Evolutionary conservation across 1,140 invertebrate genomes (phyloP).

Genomic region (Saccostrea glomerata): DNA sequence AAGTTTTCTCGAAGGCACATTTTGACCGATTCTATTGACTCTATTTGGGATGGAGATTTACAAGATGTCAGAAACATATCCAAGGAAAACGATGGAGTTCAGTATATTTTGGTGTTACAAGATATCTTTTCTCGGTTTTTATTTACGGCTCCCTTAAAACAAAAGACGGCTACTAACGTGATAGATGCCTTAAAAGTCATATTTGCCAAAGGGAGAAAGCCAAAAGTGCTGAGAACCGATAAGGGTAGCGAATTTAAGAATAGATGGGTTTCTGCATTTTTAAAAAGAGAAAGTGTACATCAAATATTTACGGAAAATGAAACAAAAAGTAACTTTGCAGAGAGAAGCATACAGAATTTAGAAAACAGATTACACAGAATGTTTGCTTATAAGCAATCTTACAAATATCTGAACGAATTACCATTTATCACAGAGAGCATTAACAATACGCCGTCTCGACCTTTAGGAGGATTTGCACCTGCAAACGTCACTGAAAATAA

Average conservation of each 20-base stretch:
- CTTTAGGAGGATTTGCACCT: neutral
- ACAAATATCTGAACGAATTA: neutral
- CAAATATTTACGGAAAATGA: constrained; percentile 37
- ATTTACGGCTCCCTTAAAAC: constrained; percentile 44
- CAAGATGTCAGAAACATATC: constrained; percentile 50
- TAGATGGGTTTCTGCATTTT: neutral
- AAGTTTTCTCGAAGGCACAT: constrained; percentile 33
- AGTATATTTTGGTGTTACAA: constrained; percentile 45
- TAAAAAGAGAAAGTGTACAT: constrained; percentile 35
- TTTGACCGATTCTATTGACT: constrained; percentile 7
- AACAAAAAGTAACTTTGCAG: constrained; percentile 42
- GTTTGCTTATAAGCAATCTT: constrained; percentile 17
- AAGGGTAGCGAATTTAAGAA: constrained; percentile 40
- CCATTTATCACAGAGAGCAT: neutral
- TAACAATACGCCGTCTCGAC: constrained; percentile 34
- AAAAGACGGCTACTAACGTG: constrained; percentile 38
- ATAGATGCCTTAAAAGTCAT: constrained; percentile 25
- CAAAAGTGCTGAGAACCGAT: constrained; percentile 30
- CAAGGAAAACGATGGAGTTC: constrained; percentile 38
- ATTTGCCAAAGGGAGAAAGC: constrained; percentile 35
- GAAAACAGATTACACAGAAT: constrained; percentile 38
- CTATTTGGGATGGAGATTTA: constrained; percentile 47
- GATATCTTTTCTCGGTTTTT: constrained; percentile 50
- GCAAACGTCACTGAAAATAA: constrained; percentile 34
- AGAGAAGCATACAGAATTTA: constrained; percentile 34